phyloP scores from a whole-genome alignment of 2,797 vertebrate genomes.

The Hylomyscus alleni region DNA sequence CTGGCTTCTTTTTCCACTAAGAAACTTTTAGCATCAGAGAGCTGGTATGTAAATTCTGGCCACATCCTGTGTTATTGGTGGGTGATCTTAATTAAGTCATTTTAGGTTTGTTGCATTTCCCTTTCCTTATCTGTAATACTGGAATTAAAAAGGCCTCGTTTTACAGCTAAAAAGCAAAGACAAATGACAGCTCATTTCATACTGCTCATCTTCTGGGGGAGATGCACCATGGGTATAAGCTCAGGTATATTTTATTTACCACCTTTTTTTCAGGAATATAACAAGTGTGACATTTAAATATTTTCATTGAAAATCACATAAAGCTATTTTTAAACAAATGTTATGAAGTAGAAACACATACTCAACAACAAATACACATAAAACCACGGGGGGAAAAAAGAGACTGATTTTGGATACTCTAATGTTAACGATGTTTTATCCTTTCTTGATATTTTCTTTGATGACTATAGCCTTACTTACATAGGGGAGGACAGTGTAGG shows the following conservation, averaged over 20 bases:
- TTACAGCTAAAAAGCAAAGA: conserved; percentile 59
- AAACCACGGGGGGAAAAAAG: neutral
- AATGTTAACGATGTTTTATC: neutral
- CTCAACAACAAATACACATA: neutral
- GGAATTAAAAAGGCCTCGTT: conserved; percentile 70
- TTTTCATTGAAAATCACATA: conserved; percentile 50
- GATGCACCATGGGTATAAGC: neutral
- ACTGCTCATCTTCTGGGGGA: neutral
- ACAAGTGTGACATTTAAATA: conserved; percentile 38
- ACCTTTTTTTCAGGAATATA: conserved; percentile 47
- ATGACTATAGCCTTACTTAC: fast-evolving
- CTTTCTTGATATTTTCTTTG: conserved; percentile 51
- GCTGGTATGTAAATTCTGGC: conserved; percentile 23
- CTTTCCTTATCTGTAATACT: conserved; percentile 76
- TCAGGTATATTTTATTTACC: conserved; percentile 12
- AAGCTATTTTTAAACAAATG: conserved; percentile 37
- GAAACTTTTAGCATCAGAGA: conserved; percentile 14
- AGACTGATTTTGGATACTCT: neutral
- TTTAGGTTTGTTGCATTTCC: conserved; percentile 66
- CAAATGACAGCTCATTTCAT: conserved; percentile 33
- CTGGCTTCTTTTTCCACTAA: conserved; percentile 54
- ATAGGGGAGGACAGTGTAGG: neutral
- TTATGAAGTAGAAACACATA: neutral
- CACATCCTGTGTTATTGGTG: conserved; percentile 64
- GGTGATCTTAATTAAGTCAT: conserved; percentile 74